phyloP scores from a whole-genome alignment of 2,888 invertebrate genomes.

The Andricus curvator region DNA sequence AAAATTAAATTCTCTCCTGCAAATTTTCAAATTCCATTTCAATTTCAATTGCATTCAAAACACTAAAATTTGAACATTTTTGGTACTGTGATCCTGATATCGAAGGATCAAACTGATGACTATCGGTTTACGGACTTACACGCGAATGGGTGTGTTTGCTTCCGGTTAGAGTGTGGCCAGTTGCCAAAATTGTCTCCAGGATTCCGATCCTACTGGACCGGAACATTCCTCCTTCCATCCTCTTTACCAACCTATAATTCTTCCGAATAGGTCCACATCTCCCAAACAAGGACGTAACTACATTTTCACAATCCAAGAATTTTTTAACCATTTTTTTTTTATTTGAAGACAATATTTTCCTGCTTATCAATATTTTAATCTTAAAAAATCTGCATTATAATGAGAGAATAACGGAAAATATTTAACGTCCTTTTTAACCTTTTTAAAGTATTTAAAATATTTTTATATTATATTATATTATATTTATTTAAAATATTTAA shows the following conservation, averaged over 20 bases:
- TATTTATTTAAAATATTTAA: too few relatives aligned
- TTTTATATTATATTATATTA: too few relatives aligned
- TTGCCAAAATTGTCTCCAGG: conserved; percentile 34
- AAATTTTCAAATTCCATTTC: neutral
- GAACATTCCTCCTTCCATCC: neutral
- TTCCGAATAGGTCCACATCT: neutral
- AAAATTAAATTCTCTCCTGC: neutral
- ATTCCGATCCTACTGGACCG: neutral
- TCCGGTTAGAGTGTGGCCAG: conserved; percentile 31
- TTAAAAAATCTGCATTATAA: too few relatives aligned
- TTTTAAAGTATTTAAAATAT: too few relatives aligned
- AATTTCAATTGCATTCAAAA: neutral
- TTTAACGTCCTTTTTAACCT: too few relatives aligned
- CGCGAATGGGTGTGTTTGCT: conserved; percentile 15
- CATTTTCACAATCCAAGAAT: neutral
- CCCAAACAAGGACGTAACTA: neutral
- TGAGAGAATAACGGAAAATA: too few relatives aligned
- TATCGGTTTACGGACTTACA: conserved; percentile 24
- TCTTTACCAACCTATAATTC: conserved; percentile 6
- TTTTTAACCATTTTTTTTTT: neutral
- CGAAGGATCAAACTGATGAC: neutral
- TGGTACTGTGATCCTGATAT: neutral
- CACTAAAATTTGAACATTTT: neutral
- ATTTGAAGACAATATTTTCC: too few relatives aligned
- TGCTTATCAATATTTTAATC: neutral